Evolutionary conservation across 1,140 invertebrate species (phyloP).

Genomic region (Drosophila bifasciata): DNA sequence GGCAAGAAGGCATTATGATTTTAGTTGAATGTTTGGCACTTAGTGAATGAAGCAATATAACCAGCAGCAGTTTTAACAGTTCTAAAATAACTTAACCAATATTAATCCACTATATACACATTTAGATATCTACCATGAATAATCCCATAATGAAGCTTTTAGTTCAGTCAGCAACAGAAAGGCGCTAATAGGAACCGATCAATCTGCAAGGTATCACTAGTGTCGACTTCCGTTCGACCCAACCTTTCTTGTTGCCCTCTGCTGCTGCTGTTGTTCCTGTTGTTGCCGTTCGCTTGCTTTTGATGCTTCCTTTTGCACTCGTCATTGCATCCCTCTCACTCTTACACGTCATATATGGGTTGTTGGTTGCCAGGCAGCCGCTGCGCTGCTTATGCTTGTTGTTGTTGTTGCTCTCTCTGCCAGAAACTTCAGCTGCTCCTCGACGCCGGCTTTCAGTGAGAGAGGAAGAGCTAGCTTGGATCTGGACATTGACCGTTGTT

Average conservation of each 20-base stretch:
- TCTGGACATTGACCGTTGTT: slow-evolving; percentile 47
- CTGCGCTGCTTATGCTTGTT: slow-evolving; percentile 41
- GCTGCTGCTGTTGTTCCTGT: slow-evolving; percentile 46
- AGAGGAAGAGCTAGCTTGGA: slow-evolving; percentile 2
- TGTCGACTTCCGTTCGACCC: too few relatives aligned
- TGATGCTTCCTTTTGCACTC: slow-evolving; percentile 50
- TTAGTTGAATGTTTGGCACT: too few relatives aligned
- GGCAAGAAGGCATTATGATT: too few relatives aligned
- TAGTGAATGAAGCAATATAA: too few relatives aligned
- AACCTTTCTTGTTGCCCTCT: slow-evolving; percentile 25
- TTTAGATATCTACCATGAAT: too few relatives aligned
- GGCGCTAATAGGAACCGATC: too few relatives aligned
- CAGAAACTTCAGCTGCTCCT: slow-evolving; percentile 74
- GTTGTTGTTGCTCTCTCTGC: slow-evolving; percentile 33
- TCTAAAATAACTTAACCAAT: too few relatives aligned
- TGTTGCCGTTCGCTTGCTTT: slow-evolving; percentile 10
- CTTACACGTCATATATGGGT: slow-evolving; percentile 6
- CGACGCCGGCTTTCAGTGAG: slow-evolving; percentile 21
- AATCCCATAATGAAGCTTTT: too few relatives aligned
- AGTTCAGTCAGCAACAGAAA: too few relatives aligned
- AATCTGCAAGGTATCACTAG: too few relatives aligned
- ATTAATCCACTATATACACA: too few relatives aligned
- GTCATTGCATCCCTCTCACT: slow-evolving; percentile 22
- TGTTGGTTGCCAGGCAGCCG: slow-evolving; percentile 53
- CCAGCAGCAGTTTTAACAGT: too few relatives aligned